A percentile compares a stretch with the other conserved stretches of the same genome.
These are phyloP conservation scores for Lipophrys pholis DNA, from an alignment of 2,113 vertebrate genomes.

Conservation along the genomic window DNA sequence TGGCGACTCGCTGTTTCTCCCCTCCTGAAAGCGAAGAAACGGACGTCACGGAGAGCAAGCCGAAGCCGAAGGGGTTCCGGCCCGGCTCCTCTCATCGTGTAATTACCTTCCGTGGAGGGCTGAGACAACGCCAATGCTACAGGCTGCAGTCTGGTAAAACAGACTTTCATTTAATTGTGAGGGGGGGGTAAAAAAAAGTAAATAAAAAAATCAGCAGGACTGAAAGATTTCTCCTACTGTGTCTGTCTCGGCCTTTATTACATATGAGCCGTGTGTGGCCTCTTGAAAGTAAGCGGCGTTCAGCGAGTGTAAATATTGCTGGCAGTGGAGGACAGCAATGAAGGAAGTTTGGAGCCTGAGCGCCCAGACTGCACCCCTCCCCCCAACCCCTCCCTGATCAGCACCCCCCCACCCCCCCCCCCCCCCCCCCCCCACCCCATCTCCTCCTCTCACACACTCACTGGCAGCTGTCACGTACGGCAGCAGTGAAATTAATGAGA, in stretches of 20 bases:
- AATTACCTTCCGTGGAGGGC: slow-evolving; percentile 42
- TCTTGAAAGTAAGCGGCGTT: slow-evolving; percentile 60
- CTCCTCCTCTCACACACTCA: slow-evolving; percentile 37
- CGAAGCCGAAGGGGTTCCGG: not conserved
- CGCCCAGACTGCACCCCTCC: slow-evolving; percentile 31
- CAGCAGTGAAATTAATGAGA: slow-evolving; percentile 69
- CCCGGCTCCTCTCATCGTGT: slow-evolving; percentile 21
- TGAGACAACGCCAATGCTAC: slow-evolving; percentile 14
- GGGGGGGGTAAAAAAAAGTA: not conserved
- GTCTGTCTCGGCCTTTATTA: slow-evolving; percentile 57
- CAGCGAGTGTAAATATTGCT: slow-evolving; percentile 58
- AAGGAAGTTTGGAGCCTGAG: slow-evolving; percentile 48
- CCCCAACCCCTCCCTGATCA: not conserved
- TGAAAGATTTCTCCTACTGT: slow-evolving; percentile 52
- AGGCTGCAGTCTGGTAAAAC: slow-evolving; percentile 14
- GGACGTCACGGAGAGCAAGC: slow-evolving; percentile 9
- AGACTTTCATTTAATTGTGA: slow-evolving; percentile 59
- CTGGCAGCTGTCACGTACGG: slow-evolving; percentile 64
- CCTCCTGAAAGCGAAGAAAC: slow-evolving; percentile 84
- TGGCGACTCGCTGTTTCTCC: slow-evolving; percentile 97
- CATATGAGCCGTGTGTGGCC: slow-evolving; percentile 56
- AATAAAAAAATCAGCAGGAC: slow-evolving; percentile 50
- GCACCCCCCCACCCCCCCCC: not conserved
- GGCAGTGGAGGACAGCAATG: slow-evolving; percentile 40
- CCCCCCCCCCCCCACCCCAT: no score